Evolutionary conservation across 2,113 vertebrate species (phyloP).

Genomic region (Verasper variegatus): DNA sequence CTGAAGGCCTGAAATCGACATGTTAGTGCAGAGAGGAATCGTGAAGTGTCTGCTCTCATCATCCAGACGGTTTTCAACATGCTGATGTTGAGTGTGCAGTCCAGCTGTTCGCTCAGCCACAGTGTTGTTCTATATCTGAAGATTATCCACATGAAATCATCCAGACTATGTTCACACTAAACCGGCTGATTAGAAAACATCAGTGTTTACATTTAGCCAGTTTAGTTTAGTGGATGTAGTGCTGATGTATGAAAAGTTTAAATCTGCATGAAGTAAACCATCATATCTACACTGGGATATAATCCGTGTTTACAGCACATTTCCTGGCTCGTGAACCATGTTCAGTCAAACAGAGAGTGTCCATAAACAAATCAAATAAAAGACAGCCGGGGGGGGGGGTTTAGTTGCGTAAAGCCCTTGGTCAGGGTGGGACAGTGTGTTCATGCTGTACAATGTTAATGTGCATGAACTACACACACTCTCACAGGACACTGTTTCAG

Average conservation of each 20-base stretch:
- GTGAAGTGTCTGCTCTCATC: too few species aligned
- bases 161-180: too few species aligned
- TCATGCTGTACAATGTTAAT: constrained; percentile 10
- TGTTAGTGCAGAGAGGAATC: too few species aligned
- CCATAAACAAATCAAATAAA: neutral
- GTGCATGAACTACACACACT: constrained; percentile 36
- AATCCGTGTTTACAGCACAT: neutral
- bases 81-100: neutral
- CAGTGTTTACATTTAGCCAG: too few species aligned
- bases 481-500: constrained; percentile 54
- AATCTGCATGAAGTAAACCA: neutral
- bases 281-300: neutral
- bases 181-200: too few species aligned
- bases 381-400: neutral
- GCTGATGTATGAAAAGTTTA: too few species aligned
- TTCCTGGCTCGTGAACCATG: neutral
- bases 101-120: too few species aligned
- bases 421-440: constrained; percentile 18
- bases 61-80: neutral
- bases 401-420: constrained; percentile 35
- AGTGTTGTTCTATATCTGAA: too few species aligned
- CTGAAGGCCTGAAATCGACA: too few species aligned
- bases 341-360: neutral
- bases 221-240: too few species aligned
- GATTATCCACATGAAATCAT: too few species aligned